phyloP scores from a whole-genome alignment of 2,113 vertebrate genomes.

The Prunella himalayana region DNA sequence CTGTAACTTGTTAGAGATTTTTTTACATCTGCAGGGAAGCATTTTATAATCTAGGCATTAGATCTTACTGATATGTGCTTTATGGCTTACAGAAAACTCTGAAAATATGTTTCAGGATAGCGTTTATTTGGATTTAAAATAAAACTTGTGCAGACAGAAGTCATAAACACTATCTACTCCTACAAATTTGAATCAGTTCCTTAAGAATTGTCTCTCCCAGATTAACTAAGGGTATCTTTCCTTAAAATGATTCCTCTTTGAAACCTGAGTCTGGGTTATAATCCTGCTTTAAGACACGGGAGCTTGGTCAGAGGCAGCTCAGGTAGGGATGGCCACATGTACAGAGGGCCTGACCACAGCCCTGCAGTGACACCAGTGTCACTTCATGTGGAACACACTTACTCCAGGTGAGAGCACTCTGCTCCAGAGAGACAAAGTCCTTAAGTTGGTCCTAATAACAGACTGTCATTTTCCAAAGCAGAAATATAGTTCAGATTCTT shows the following conservation, averaged over 20 bases:
- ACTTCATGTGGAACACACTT: fast-evolving
- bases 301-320: neutral
- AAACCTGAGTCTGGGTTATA: neutral
- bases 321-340: fast-evolving
- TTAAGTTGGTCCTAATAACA: neutral
- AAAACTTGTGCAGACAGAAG: neutral
- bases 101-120: neutral
- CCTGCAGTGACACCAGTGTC: neutral
- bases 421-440: neutral
- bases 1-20: neutral
- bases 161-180: neutral
- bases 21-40: neutral
- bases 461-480: neutral
- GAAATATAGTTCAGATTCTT: neutral
- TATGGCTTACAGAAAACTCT: neutral
- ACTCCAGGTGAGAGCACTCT: fast-evolving
- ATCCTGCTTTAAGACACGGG: neutral
- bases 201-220: neutral
- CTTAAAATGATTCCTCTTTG: neutral
- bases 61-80: neutral
- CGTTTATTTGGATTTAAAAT: neutral
- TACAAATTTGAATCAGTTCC: neutral
- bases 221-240: neutral
- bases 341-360: neutral
- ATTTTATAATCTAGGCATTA: neutral